Evolutionary conservation across 2,888 invertebrate species (phyloP), one percentile per base, ranked within the genome.

Genomic region (Mythimna impura): DNA sequence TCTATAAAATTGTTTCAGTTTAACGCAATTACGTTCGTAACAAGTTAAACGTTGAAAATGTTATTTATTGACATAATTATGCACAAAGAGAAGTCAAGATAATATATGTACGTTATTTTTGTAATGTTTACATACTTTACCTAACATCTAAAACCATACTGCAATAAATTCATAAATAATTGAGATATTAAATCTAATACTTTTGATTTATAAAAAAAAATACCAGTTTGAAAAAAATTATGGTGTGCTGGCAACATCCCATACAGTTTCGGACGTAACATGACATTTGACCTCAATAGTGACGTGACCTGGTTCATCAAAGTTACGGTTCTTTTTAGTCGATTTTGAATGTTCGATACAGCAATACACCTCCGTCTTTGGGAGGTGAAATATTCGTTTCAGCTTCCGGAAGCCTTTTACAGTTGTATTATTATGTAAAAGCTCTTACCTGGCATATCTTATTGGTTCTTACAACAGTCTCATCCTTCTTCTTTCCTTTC

Each of bases 401-500:
- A 14, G 30, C 5, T 61, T 61, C 9, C 9, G 7, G 3, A 9
- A 40, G 50, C 34, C 2, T 52, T 52, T n/a, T 50, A 8, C 0
- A 50, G n/a, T 14, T 25, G 43, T 1, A 5, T 2, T 9, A 14
- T 25, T 20, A 25, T n/a, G 30, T 62, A 50, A 30, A 25, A 76
- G 7, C 0, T 52, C 93, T 88, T 61, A 96, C 96, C 94, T 96
- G 96, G 93, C 96, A 96, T 89, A 95, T 95, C 81, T 95, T 95
- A 82, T 93, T 94, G 2, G 94, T 92, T 80, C 91, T 94, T 4
- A 93, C 90, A 14, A 96, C 91, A 14, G 94, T 93, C 82, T 96
- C 96, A 82, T 96, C 96, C 66, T 93, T 96, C 85, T 95, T 96
- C 86, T 96, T 96, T 66, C 96, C 96, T 83, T 93, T 95, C 30